phyloP scores from a whole-genome alignment of 1,140 invertebrate species.

The Megathymus violae region DNA sequence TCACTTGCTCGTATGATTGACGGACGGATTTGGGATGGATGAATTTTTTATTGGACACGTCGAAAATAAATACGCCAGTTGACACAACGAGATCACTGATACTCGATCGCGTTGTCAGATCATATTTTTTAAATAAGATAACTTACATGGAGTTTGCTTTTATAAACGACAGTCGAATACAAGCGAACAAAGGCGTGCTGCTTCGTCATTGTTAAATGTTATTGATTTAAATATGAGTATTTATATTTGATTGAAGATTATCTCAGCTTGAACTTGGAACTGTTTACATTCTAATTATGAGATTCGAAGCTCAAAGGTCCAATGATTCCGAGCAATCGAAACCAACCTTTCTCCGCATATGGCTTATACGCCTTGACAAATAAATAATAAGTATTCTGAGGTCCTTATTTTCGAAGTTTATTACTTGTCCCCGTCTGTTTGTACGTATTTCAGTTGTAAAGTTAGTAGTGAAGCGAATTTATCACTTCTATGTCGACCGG shows the following conservation, averaged over 20 bases:
- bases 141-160: neutral
- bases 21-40: neutral
- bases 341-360: too few relatives aligned
- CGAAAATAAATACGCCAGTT: conserved; percentile 4
- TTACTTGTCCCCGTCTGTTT: too few relatives aligned
- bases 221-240: too few relatives aligned
- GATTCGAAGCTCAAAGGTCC: too few relatives aligned
- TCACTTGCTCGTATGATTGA: neutral
- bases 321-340: too few relatives aligned
- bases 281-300: too few relatives aligned
- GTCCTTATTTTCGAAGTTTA: too few relatives aligned
- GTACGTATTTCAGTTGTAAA: too few relatives aligned
- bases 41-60: conserved; percentile 11
- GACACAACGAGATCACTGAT: conserved; percentile 11
- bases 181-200: neutral
- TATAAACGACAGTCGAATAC: conserved; percentile 1
- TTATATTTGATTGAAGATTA: neutral
- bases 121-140: conserved; percentile 6
- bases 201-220: neutral
- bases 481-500: too few relatives aligned
- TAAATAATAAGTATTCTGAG: too few relatives aligned
- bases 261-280: neutral
- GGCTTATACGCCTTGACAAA: too few relatives aligned
- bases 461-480: too few relatives aligned
- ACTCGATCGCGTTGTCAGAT: conserved; percentile 8